Evolutionary conservation across 2,797 vertebrate genomes (phyloP), one percentile per base, ranked within the genome.

Genomic region (Anguilla pacifica): DNA sequence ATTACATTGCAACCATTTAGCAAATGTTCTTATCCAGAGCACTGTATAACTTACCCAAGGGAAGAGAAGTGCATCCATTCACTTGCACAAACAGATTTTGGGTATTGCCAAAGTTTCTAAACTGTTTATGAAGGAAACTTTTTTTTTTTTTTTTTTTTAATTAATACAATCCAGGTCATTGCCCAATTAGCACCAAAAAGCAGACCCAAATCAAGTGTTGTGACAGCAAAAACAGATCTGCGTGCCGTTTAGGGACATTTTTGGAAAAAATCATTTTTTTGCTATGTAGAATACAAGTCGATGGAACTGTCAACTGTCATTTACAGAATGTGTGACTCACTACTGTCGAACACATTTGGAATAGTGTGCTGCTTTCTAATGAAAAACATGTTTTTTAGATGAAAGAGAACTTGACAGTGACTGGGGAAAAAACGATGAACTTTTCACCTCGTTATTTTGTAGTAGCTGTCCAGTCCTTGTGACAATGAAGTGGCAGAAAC

Each of bases 401-500:
- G 22, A 81, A 6, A 25, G 39, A 22, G 1, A 49, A 81, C 5
- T 81, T 25, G 6, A 81, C 22, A 11, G 39, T 81, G 19, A 9
- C 77, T 49, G 6, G 39, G 19, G 49, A 9, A 79, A 31, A 49
- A 46, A 81, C 6, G 2, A 0, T 31, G 43, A 39, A 35, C 83
- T 17, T 39, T 28, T 43, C 55, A 85, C 84, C 55, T 35, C 19
- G 25, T 64, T 57, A 85, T 85, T 61, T 85, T 59, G 51, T 85
- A 31, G 2, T 15, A 85, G 55, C 28, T 83, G 79, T 83, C 82
- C 49, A 35, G 55, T 31, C n/a, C 55, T 53, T 59, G 1, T 53
- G 57, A 28, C 57, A 57, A 84, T 31, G 10, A 53, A 84, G 22
- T 35, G 51, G 15, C 51, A 59, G 49, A 84, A 57, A 31, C 17